Base-by-base conservation (phyloP, 1,140 invertebrate genomes). In the Tetramorium alpestre region DNA sequence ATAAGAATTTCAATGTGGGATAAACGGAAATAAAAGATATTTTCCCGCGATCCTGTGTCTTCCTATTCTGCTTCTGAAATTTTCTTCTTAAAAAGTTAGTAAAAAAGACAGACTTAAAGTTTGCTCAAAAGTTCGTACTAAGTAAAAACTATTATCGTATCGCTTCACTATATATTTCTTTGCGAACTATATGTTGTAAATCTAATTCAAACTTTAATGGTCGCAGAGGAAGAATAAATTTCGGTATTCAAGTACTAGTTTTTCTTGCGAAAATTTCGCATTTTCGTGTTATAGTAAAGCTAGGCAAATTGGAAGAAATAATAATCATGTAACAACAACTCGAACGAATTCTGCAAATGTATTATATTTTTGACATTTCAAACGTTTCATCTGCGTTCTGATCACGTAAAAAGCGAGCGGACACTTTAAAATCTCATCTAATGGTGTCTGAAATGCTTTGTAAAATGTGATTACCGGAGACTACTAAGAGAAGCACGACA, bases 1-100 rank as follows among this genome's bases (percentile, higher is more conserved):
- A 60, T 62, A 77, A 60, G 28, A 38, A 58, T 44, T 22, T 18
- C 25, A 51, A 72, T 72, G 69, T 22, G 16, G 22, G 16, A 72
- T 72, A 51, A 62, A 77, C 16, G 33, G 8, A 76, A 60, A 76
- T 76, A 60, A 76, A 76, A 76, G 54, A 44, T 75, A 58, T 60
- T 16, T 58, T 44, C 16, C 38, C 16, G 16, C 22, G 16, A 16
- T 60, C 16, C 33, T 11, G 56, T 5, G 11, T 49, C 3, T 47
- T 49, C 7, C 25, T 49, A 44, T 18, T 58, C 6, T 10, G 2
- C 22, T 47, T 33, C 13, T 33, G 0, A 78, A 49, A 47, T 47
- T 65, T 10, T 22, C 1, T 47, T 16, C 25, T 49, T 38, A 33
- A 78, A 33, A 58, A 44, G n/a, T 77, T 62, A 60, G 11, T 28